phyloP scores from a whole-genome alignment of 1,140 invertebrate species.

The Helicoverpa zea region DNA sequence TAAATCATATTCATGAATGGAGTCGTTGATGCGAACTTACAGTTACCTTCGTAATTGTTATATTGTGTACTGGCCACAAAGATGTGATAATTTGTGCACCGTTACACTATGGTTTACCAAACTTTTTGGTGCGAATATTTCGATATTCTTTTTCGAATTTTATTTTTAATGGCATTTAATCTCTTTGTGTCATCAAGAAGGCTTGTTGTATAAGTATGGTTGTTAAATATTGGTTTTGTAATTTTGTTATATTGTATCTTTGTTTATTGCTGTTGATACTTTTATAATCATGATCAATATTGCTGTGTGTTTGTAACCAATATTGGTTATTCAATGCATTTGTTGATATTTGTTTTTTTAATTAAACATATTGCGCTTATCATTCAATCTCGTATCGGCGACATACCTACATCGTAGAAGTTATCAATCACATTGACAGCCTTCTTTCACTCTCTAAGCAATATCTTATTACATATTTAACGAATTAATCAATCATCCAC shows the following conservation, averaged over 20 bases:
- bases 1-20: not conserved
- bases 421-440: too few species aligned
- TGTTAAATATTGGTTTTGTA: too few species aligned
- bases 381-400: too few species aligned
- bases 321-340: too few species aligned
- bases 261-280: too few species aligned
- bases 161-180: not conserved
- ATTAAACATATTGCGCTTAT: too few species aligned
- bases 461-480: not conserved
- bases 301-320: too few species aligned
- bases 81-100: constrained; percentile 17
- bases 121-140: constrained; percentile 16
- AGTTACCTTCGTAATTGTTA: constrained; percentile 6
- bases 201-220: not conserved
- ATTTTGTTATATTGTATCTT: too few species aligned
- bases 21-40: not conserved
- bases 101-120: constrained; percentile 9
- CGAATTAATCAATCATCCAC: not conserved
- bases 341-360: too few species aligned
- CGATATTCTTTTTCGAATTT: not conserved
- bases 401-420: too few species aligned
- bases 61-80: constrained; percentile 1
- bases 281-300: too few species aligned
- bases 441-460: not conserved
- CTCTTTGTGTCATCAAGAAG: not conserved